These are phyloP conservation scores for Ochotona curzoniae DNA, from an alignment of 2,113 vertebrate species.

Conservation along the genomic window DNA sequence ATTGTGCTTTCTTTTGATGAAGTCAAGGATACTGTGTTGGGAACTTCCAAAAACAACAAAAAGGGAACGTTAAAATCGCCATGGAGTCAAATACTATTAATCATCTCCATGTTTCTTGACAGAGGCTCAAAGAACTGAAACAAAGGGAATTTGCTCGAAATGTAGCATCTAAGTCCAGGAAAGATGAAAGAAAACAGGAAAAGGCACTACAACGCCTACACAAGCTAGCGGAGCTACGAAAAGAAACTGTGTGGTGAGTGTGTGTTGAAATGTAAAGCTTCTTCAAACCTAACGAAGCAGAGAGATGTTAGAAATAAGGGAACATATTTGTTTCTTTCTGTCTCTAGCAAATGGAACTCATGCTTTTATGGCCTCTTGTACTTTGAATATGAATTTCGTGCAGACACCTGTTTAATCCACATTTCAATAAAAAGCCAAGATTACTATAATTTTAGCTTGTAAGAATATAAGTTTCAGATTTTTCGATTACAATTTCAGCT, in stretches of 20 bases:
- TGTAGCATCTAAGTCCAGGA: constrained; percentile 92
- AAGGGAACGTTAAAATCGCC: neutral
- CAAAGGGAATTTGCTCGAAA: constrained; percentile 96
- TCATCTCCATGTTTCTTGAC: constrained; percentile 73
- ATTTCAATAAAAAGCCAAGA: constrained; percentile 76
- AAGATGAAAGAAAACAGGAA: constrained; percentile 93
- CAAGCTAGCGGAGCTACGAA: constrained; percentile 90
- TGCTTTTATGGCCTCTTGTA: constrained; percentile 28
- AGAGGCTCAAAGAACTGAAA: constrained; percentile 97
- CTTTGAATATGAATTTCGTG: constrained; percentile 71
- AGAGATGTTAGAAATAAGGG: neutral
- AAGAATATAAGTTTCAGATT: constrained; percentile 68
- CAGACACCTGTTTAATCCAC: constrained; percentile 77
- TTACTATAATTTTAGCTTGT: constrained; percentile 70
- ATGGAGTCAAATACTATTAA: neutral
- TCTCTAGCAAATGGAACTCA: neutral
- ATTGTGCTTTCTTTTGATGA: neutral
- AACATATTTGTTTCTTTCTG: neutral
- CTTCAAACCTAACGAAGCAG: constrained; percentile 3
- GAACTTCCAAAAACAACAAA: neutral
- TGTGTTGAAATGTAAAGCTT: constrained; percentile 66
- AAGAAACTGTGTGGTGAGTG: constrained; percentile 88
- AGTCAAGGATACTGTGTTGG: neutral
- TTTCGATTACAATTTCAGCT: constrained; percentile 73
- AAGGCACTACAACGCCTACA: constrained; percentile 91